phyloP scores from a whole-genome alignment of 2,888 invertebrate species.

The Metalampra italica region DNA sequence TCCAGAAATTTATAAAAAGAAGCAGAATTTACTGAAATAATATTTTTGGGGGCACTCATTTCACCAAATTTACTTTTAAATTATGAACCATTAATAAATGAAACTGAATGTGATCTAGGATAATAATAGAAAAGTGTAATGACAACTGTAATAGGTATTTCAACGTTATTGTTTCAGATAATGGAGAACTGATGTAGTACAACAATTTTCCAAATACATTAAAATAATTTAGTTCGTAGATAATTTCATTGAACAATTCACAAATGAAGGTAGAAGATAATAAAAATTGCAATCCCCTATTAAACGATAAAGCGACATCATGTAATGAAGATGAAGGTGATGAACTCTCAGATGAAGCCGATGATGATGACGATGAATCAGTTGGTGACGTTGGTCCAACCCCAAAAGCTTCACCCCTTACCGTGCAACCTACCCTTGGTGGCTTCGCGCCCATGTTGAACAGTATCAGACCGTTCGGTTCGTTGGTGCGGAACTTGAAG shows the following conservation, averaged over 20 bases:
- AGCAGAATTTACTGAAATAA: background rate
- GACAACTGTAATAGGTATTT: no score
- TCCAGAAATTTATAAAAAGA: background rate
- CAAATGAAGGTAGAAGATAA: background rate
- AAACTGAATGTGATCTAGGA: no score
- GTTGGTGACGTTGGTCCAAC: constrained; percentile 46
- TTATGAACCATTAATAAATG: no score
- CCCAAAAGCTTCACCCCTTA: constrained; percentile 79
- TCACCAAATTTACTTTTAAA: no score
- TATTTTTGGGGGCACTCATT: no score
- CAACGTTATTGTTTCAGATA: no score
- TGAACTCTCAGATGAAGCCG: background rate
- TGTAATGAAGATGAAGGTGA: constrained; percentile 8
- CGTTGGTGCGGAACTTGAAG: constrained; percentile 96
- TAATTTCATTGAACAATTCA: no score
- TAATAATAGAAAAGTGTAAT: no score
- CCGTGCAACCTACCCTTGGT: constrained; percentile 84
- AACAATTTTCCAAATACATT: no score
- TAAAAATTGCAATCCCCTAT: constrained; percentile 16
- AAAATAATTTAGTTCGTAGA: no score
- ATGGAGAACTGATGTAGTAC: no score
- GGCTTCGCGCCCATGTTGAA: constrained; percentile 92
- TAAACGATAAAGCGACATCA: constrained; percentile 1
- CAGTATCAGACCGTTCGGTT: constrained; percentile 95
- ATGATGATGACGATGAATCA: constrained; percentile 30